Percentiles rank a stretch among this genome's conserved stretches.
Conservation (phyloP, 2,797 vertebrate species). For the Paguma larvata region DNA sequence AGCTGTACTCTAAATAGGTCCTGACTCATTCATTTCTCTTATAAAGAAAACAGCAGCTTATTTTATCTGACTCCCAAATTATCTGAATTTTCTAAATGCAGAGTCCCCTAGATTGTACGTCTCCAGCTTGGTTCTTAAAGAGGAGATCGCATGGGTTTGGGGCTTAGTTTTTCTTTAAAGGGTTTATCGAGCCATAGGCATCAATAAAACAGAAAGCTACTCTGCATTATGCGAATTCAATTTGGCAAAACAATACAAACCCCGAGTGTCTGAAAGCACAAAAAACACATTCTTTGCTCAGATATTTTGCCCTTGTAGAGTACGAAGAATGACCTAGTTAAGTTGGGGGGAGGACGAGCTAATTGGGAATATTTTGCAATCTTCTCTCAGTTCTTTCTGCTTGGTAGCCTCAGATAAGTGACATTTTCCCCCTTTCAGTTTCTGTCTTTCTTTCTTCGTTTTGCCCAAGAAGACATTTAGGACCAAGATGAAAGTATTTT, state of each 20-base stretch:
- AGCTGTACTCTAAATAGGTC: not conserved
- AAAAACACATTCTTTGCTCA: slow-evolving; percentile 59
- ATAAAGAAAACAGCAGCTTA: not conserved
- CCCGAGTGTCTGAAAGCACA: slow-evolving; percentile 54
- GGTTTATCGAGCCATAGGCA: slow-evolving; percentile 6
- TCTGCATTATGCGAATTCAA: slow-evolving; percentile 67
- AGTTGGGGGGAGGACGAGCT: not conserved
- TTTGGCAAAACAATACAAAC: slow-evolving; percentile 61
- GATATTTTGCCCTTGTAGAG: not conserved
- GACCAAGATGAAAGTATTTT: slow-evolving; percentile 2
- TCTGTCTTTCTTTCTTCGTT: slow-evolving; percentile 41
- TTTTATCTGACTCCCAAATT: not conserved
- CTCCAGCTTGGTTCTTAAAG: not conserved
- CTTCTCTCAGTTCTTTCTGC: not conserved
- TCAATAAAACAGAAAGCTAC: slow-evolving; percentile 61
- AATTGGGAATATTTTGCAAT: not conserved
- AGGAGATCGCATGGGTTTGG: not conserved
- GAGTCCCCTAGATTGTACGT: not conserved
- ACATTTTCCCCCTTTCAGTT: slow-evolving; percentile 9
- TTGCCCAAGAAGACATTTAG: slow-evolving; percentile 29
- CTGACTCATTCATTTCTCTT: slow-evolving; percentile 22
- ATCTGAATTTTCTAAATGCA: not conserved
- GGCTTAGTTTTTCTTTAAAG: slow-evolving; percentile 57
- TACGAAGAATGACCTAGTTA: not conserved
- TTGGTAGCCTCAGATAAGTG: not conserved